phyloP scores from a whole-genome alignment of 2,888 invertebrate species.

The Cryptosula pallasiana region DNA sequence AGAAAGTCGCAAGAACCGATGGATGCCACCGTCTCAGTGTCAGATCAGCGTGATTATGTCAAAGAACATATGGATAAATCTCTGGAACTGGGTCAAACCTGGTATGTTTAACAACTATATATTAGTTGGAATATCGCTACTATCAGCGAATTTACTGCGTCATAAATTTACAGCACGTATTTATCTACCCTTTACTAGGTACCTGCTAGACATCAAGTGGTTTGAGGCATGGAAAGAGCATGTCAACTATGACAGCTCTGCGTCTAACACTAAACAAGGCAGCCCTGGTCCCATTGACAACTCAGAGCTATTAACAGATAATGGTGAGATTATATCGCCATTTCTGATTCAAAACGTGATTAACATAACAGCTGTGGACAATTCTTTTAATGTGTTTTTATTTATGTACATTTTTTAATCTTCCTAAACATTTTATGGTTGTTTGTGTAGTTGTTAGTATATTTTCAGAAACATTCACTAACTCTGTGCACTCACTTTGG shows the following conservation, averaged over 20 bases:
- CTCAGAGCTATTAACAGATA: not conserved
- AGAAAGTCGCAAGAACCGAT: not conserved
- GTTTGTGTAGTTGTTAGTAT: too few species aligned
- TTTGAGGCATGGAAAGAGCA: constrained; percentile 8
- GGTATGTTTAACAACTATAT: too few species aligned
- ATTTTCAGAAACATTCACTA: too few species aligned
- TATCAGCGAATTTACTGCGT: too few species aligned
- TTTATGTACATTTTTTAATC: too few species aligned
- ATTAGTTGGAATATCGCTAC: too few species aligned
- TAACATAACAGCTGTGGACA: not conserved
- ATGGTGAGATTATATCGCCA: not conserved
- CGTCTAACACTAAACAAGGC: not conserved
- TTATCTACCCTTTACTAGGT: too few species aligned
- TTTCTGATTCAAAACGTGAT: not conserved
- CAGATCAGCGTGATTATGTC: not conserved
- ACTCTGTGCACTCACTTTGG: too few species aligned
- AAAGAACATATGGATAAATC: not conserved
- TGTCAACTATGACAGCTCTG: not conserved
- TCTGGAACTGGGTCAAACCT: constrained; percentile 12
- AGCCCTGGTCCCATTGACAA: constrained; percentile 7
- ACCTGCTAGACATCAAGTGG: constrained; percentile 3
- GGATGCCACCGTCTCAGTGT: not conserved
- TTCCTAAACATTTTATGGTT: too few species aligned
- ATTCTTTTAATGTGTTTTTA: too few species aligned
- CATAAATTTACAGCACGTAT: too few species aligned